Evolutionary conservation across 2,113 vertebrate genomes (phyloP).

Genomic region (Cyprinodon brontotheroides): DNA sequence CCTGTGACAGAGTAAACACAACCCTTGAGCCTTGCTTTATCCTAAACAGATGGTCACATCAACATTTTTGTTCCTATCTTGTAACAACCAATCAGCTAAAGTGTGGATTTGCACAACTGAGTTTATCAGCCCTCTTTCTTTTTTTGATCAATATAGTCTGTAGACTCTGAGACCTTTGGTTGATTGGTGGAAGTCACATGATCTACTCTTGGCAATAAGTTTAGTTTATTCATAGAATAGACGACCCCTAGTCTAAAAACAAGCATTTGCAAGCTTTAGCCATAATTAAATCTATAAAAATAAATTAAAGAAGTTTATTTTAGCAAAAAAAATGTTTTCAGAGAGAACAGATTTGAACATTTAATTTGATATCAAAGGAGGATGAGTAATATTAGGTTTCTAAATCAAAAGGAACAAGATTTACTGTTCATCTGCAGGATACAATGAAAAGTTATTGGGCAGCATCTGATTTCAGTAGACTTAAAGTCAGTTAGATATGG

Average conservation of each 20-base stretch:
- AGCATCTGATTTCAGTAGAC: no score
- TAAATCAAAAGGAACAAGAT: no score
- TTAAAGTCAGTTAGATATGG: no score
- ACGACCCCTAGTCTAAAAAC: background rate
- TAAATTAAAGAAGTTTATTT: background rate
- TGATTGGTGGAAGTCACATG: background rate
- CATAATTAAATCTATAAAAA: background rate
- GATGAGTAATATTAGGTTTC: no score
- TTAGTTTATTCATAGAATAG: background rate
- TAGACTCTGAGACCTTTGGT: background rate
- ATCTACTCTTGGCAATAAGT: conserved; percentile 1
- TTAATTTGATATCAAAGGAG: no score
- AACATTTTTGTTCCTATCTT: conserved; percentile 1
- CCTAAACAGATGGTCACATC: background rate
- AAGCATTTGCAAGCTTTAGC: background rate
- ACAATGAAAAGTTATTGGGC: no score
- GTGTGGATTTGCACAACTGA: conserved; percentile 38
- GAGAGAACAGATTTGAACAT: background rate
- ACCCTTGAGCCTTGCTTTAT: conserved; percentile 44
- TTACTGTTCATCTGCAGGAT: no score
- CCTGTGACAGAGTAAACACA: conserved; percentile 41
- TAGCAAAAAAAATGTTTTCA: background rate
- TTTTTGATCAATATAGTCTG: conserved; percentile 1
- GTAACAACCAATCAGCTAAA: conserved; percentile 25
- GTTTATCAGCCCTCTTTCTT: conserved; percentile 31